Base-by-base conservation (phyloP, 2,113 vertebrate genomes). In the Sorex fumeus region DNA sequence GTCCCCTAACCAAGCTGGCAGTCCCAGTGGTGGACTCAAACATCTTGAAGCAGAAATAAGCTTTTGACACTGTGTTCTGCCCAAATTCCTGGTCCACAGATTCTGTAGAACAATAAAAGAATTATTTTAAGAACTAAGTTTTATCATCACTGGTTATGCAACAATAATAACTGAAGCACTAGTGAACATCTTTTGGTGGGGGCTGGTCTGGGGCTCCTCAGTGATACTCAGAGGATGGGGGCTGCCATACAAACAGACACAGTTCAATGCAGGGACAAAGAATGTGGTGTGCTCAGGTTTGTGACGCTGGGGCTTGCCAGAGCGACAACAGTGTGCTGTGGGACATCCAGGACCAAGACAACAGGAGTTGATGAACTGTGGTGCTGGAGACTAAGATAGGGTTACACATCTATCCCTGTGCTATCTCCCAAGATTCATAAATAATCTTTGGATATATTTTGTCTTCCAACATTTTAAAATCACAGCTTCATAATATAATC, bases 61-160 rank as follows among this genome's bases (percentile, higher is more conserved):
- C 6, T 3, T 43, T 84, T 94, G 71, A 21, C 78, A 81, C 69
- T 87, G 43, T 66, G 16, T 30, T 13, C 6, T 70, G 50, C 84
- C 74, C 69, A 81, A 76, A 67, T 36, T 40, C 62, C 62, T 84
- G 34, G 34, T 23, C 36, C 69, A 91, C 34, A 60, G 69, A 72
- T 43, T 86, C 11, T 36, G 13, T 40, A 28, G 62, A 34, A 84
- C 47, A 84, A 80, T 43, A 85, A 93, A 87, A 60, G 8, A 0
- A 3, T 34, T 78, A 7, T 77, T 57, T 88, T 72, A 81, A 76
- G 71, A 50, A n/a, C 25, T 67, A 60, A 80, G 8, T 94, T 62
- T 92, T 84, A 57, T 34, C 45, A 50, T 45, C 70, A 84, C 32
- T 47, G 75, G 50, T 77, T 88, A 77, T 85, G 62, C 18, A 87